These are phyloP conservation scores for Allobates femoralis DNA, from an alignment of 2,797 vertebrate genomes.

Conservation along the genomic window DNA sequence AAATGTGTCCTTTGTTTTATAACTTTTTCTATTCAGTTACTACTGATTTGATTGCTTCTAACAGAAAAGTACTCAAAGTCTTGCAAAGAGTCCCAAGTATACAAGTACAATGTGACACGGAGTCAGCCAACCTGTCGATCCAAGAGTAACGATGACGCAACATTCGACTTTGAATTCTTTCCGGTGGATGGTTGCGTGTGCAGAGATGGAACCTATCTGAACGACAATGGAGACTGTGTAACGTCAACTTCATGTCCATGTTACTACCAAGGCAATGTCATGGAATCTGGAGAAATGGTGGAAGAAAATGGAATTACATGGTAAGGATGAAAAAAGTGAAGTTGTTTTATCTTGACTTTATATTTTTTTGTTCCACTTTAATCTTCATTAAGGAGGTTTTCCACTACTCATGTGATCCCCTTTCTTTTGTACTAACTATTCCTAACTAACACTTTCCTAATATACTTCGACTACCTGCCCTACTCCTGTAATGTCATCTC, in stretches of 20 bases:
- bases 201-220: constrained; percentile 78
- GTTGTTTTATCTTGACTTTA: neutral
- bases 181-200: constrained; percentile 86
- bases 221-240: constrained; percentile 83
- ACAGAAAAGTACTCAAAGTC: constrained; percentile 77
- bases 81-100: constrained; percentile 81
- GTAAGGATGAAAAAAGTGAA: constrained; percentile 71
- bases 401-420: no score
- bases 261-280: constrained; percentile 76
- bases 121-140: constrained; percentile 81
- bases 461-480: no score
- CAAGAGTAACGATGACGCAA: constrained; percentile 74
- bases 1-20: neutral
- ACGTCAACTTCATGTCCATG: constrained; percentile 81
- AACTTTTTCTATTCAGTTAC: neutral
- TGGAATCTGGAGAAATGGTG: constrained; percentile 80
- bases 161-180: constrained; percentile 76
- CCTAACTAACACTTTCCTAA: no score
- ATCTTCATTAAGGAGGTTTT: no score
- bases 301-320: constrained; percentile 78
- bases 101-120: constrained; percentile 74
- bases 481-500: no score
- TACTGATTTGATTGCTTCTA: neutral
- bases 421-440: no score
- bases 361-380: no score